Evolutionary conservation across 2,797 vertebrate genomes (phyloP).

Genomic region (Brachymystax lenok): DNA sequence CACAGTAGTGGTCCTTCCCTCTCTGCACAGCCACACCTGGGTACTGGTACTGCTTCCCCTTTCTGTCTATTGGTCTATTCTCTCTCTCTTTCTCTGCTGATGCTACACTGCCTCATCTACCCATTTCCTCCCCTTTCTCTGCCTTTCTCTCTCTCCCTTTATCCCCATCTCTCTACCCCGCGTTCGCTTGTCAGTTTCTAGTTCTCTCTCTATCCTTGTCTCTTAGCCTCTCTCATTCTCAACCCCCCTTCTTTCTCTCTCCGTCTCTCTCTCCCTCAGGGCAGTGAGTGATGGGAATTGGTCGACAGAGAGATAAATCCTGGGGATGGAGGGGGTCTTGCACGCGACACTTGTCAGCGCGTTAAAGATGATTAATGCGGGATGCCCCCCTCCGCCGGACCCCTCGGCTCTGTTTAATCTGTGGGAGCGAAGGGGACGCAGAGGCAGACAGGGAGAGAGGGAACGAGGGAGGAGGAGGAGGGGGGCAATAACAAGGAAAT

Average conservation of each 20-base stretch:
- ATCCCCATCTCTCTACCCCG: slow-evolving; percentile 26
- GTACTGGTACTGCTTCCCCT: not conserved
- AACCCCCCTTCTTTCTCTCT: slow-evolving; percentile 46
- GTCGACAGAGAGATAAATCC: slow-evolving; percentile 86
- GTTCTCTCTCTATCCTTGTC: slow-evolving; percentile 17
- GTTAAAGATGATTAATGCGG: slow-evolving; percentile 99
- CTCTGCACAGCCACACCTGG: not conserved
- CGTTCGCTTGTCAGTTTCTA: slow-evolving; percentile 26
- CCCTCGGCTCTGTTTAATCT: slow-evolving; percentile 88
- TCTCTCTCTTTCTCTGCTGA: too few relatives aligned
- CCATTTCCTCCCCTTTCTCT: not conserved
- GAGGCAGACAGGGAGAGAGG: slow-evolving; percentile 2
- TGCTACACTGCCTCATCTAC: not conserved
- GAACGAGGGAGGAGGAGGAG: slow-evolving; percentile 15
- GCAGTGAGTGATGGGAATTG: slow-evolving; percentile 84
- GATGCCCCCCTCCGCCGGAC: slow-evolving; percentile 82
- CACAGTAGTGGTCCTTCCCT: not conserved
- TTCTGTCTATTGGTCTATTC: too few relatives aligned
- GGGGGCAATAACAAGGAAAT: slow-evolving; percentile 98
- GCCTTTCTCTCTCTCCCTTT: not conserved
- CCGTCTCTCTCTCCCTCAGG: slow-evolving; percentile 47
- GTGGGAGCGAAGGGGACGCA: slow-evolving; percentile 65
- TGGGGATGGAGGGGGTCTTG: slow-evolving; percentile 60
- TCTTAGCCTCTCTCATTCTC: slow-evolving; percentile 15
- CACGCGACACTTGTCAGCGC: slow-evolving; percentile 89